These are phyloP conservation scores for Dendronephthya gigantea DNA, from an alignment of 64 coral and sea anemone species.

Conservation along the genomic window DNA sequence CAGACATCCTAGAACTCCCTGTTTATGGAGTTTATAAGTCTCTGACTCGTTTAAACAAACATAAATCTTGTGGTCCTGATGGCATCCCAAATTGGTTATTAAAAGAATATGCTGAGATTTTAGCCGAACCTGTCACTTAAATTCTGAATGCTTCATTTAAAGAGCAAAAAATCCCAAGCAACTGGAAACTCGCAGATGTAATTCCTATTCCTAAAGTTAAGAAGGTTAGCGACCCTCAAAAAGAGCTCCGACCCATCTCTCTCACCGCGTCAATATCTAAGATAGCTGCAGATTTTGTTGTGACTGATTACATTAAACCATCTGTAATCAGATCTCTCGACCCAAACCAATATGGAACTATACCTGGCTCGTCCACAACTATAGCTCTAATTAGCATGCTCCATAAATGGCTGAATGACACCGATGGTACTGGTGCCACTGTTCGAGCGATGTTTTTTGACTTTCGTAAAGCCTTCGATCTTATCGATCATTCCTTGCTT, in stretches of 20 bases:
- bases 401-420: constrained; percentile 18
- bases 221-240: too few relatives aligned
- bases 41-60: constrained; percentile 13
- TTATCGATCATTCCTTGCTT: too few relatives aligned
- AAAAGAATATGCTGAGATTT: constrained; percentile 28
- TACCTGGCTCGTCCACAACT: not conserved
- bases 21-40: constrained; percentile 12
- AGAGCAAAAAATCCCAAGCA: not conserved
- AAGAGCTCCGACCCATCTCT: too few relatives aligned
- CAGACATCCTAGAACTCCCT: constrained; percentile 6
- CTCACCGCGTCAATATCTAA: too few relatives aligned
- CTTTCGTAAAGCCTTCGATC: not conserved
- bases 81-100: constrained; percentile 17
- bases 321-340: not conserved
- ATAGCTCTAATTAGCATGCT: not conserved
- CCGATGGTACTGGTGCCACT: constrained; percentile 7
- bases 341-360: constrained; percentile 14
- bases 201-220: not conserved
- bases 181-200: not conserved
- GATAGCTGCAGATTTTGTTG: too few relatives aligned
- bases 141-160: not conserved
- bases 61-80: constrained; percentile 33
- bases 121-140: constrained; percentile 23
- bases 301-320: constrained; percentile 10
- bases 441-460: not conserved